Base-by-base conservation (phyloP, 2,113 vertebrate species). In the Rana temporaria region DNA sequence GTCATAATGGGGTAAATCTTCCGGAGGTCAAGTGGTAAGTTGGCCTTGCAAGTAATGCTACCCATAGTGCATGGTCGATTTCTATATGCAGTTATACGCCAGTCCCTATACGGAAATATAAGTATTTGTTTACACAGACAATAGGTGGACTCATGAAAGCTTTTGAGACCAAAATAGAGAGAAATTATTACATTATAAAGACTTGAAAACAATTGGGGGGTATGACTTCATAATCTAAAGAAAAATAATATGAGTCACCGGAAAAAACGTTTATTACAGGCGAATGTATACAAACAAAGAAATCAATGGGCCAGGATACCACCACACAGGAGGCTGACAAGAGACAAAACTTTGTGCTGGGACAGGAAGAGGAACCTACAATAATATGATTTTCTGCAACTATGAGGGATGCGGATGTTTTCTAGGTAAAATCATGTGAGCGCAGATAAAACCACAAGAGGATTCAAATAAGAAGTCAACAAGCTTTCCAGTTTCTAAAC, bases 211-310 rank as follows among this genome's bases (percentile, higher is more conserved):
- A 69, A 64, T 79, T 69, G 52, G 56, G 26, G 15, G 57, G 34
- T 64, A 73, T 73, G 42, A 64, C 59, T 15, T 81, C 70, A 81
- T 64, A 65, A 63, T 26, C 24, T 63, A 64, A 20, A 34, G 34
- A 30, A 72, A 22, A 38, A 81, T 32, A 26, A 17, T 52, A 55
- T 81, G 57, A 81, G 57, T 71, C 67, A 71, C 38, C 53, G 79
- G 79, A 81, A 81, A 55, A 64, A 24, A 19, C 42, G 56, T 18
- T 22, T 69, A 69, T 53, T 72, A 68, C 17, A 57, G 52, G 53
- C 26, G 8, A 26, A 62, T 24, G 18, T 26, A 70, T 80, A 48
- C 66, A 70, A 81, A 65, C 19, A 72, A 72, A 38, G 66, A 71
- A 71, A 48, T 52, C 32, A 26, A 72, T 16, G 62, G 53, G 11